A percentile compares a stretch with the other conserved stretches of the same genome.
Evolutionary conservation across 2,888 invertebrate species (phyloP).

Genomic region (Orchestes rusci): DNA sequence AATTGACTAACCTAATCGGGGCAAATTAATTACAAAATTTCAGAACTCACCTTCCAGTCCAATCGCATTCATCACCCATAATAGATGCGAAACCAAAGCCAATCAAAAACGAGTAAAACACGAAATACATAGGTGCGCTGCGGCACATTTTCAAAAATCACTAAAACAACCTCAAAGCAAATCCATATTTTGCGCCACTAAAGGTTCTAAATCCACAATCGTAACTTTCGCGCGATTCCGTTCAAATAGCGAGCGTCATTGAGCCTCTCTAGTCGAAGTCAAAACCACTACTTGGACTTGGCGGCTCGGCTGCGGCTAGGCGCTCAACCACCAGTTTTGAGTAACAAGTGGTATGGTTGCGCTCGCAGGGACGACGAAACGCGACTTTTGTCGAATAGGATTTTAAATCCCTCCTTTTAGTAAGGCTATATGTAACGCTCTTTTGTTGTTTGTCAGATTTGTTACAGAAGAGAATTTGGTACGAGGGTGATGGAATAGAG

Average conservation of each 20-base stretch:
- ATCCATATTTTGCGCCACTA: no score
- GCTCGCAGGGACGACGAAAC: conserved; percentile 1
- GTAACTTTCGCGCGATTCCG: no score
- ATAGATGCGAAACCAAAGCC: conserved; percentile 45
- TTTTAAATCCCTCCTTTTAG: conserved; percentile 16
- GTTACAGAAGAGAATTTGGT: no score
- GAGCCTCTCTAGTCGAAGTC: background rate
- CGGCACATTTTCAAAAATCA: no score
- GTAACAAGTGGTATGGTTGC: conserved; percentile 5
- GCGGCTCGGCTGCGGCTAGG: background rate
- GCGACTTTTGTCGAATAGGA: conserved; percentile 1
- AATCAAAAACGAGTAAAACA: conserved; percentile 20
- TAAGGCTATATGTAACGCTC: conserved; percentile 15
- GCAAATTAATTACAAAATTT: no score
- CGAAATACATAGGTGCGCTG: conserved; percentile 18
- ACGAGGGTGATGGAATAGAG: no score
- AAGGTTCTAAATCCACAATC: no score
- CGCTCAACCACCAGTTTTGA: background rate
- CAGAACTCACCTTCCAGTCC: conserved; percentile 56
- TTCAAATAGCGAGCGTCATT: background rate
- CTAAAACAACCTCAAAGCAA: no score
- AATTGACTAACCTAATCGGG: no score
- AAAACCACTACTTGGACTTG: background rate
- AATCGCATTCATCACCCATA: conserved; percentile 62
- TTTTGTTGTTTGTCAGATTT: no score